Percentiles rank a stretch among this genome's conserved stretches.
These are phyloP conservation scores for Mizuhopecten yessoensis DNA, from an alignment of 1,140 invertebrate species.

Conservation along the genomic window DNA sequence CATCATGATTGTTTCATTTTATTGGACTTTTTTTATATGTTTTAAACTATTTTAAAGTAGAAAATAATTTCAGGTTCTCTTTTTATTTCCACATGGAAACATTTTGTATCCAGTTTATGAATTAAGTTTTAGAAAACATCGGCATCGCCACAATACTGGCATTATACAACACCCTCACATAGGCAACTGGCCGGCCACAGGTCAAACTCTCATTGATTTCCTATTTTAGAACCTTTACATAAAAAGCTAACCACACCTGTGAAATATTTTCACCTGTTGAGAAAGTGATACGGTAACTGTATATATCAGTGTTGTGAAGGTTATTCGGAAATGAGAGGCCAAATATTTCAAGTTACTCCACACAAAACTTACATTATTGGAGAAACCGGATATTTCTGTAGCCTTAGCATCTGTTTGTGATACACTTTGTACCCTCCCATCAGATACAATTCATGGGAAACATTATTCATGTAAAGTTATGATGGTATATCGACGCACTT, in stretches of 20 bases:
- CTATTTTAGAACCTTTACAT: background rate
- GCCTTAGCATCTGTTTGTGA: background rate
- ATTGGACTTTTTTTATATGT: background rate
- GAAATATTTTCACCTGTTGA: conserved; percentile 1
- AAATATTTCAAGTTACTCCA: conserved; percentile 10
- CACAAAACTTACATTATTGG: conserved; percentile 4
- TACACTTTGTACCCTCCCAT: conserved; percentile 26
- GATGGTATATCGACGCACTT: background rate
- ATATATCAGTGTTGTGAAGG: background rate
- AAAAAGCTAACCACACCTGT: background rate
- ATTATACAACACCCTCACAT: background rate
- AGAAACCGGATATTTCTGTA: conserved; percentile 14
- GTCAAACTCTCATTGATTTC: conserved; percentile 6
- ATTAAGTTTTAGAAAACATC: background rate
- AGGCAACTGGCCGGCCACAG: background rate
- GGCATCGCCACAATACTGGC: background rate
- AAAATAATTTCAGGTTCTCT: background rate
- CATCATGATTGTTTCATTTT: background rate
- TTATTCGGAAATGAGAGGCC: background rate
- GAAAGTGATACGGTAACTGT: conserved; percentile 21
- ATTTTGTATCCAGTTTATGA: background rate
- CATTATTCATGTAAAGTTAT: conserved; percentile 18
- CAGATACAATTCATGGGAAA: background rate
- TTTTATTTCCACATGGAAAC: conserved; percentile 34
- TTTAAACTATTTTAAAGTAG: conserved; percentile 2